These are phyloP conservation scores for Rhopalosiphum padi DNA, from an alignment of 1,140 invertebrate genomes.

Conservation along the genomic window DNA sequence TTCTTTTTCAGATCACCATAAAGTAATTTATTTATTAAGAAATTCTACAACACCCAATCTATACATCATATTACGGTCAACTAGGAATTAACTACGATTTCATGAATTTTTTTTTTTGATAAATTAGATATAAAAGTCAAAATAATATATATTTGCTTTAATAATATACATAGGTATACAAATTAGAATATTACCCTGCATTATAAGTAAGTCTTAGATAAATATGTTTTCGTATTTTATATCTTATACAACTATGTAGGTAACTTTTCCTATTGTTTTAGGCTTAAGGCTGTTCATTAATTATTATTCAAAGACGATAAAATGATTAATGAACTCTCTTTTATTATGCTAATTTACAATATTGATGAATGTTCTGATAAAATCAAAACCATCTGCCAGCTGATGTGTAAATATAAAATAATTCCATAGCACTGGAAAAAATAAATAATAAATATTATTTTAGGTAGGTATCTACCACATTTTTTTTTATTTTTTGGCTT, in stretches of 20 bases:
- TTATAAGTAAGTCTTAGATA: neutral
- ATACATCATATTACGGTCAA: slow-evolving; percentile 78
- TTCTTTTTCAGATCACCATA: slow-evolving; percentile 96
- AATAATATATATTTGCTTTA: neutral
- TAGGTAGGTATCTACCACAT: neutral
- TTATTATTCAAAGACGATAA: neutral
- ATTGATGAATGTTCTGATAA: neutral
- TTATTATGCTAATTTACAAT: neutral
- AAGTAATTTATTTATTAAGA: slow-evolving; percentile 91
- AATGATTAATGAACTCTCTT: neutral
- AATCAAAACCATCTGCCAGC: neutral
- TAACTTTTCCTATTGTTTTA: neutral
- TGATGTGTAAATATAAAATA: neutral
- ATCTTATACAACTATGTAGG: neutral
- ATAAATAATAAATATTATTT: neutral
- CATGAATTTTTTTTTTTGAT: neutral
- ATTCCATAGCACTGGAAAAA: neutral
- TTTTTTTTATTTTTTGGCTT: neutral
- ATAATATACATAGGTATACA: neutral
- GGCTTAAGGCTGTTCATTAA: neutral
- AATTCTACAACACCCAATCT: slow-evolving; percentile 97
- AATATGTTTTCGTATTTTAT: neutral
- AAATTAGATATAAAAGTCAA: neutral
- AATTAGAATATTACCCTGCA: no score
- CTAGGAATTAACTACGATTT: neutral